These are phyloP conservation scores for Melieria crassipennis DNA, from an alignment of 2,888 invertebrate genomes.

Conservation along the genomic window DNA sequence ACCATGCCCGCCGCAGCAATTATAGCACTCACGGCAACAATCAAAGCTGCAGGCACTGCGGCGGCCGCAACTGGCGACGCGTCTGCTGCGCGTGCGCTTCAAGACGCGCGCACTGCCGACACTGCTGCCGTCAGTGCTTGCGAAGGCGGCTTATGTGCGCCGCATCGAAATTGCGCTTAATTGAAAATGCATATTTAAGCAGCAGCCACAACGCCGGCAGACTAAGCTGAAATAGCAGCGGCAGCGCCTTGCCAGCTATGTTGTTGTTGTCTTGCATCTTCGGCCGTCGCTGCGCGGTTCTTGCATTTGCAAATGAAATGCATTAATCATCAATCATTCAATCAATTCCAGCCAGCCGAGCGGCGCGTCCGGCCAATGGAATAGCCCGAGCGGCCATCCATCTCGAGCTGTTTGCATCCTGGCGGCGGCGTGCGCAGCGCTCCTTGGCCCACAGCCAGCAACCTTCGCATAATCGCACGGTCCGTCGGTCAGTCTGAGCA, in stretches of 20 bases:
- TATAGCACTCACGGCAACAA: no score
- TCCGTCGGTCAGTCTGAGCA: neutral
- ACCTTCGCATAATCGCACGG: no score
- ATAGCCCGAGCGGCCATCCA: neutral
- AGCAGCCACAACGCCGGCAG: slow-evolving; percentile 9
- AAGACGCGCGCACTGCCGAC: slow-evolving; percentile 8
- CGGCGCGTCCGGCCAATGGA: slow-evolving; percentile 5
- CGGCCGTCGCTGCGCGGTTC: slow-evolving; percentile 22
- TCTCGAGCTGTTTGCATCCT: slow-evolving; percentile 22
- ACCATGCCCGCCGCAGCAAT: no score
- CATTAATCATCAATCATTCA: slow-evolving; percentile 39
- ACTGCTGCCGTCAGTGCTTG: slow-evolving; percentile 14
- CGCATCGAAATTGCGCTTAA: slow-evolving; percentile 39
- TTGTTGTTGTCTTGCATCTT: slow-evolving; percentile 2
- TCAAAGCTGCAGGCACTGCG: no score
- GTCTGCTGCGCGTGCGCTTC: neutral
- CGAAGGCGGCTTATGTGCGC: slow-evolving; percentile 20
- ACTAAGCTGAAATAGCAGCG: slow-evolving; percentile 17
- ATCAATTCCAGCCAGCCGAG: slow-evolving; percentile 33
- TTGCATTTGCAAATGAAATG: slow-evolving; percentile 34
- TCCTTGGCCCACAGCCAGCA: neutral
- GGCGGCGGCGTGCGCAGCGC: neutral
- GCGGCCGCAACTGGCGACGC: no score
- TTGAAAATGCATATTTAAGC: slow-evolving; percentile 42
- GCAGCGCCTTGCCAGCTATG: neutral